These are phyloP conservation scores for Sebastes trivittatus DNA, from an alignment of 2,797 vertebrate species.

Conservation along the genomic window DNA sequence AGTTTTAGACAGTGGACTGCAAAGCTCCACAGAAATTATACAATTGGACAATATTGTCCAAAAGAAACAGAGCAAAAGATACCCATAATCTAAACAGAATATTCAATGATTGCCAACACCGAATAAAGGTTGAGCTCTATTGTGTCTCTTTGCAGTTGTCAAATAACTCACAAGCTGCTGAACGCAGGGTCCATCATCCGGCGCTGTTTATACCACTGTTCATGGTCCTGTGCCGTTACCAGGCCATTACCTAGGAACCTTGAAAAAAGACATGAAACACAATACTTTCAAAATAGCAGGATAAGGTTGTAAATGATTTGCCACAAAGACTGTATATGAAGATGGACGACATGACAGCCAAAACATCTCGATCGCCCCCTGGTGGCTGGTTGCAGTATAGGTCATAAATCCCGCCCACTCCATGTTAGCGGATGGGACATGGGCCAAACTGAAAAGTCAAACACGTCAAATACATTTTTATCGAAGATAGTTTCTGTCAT, in stretches of 20 bases:
- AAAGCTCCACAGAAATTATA: neutral
- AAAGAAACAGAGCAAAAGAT: neutral
- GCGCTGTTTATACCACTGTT: conserved; percentile 90
- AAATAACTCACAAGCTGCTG: conserved; percentile 85
- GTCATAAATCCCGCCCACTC: too few species aligned
- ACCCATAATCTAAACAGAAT: neutral
- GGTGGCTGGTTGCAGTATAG: too few species aligned
- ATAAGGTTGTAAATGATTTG: neutral
- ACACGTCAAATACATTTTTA: too few species aligned
- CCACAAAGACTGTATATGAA: neutral
- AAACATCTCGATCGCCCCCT: too few species aligned
- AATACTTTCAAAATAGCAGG: neutral
- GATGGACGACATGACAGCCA: too few species aligned
- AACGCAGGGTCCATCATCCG: conserved; percentile 92
- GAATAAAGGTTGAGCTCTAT: neutral
- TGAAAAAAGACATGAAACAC: neutral
- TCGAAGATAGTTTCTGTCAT: too few species aligned
- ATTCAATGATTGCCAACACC: neutral
- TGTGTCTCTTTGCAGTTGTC: neutral
- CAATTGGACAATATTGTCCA: neutral
- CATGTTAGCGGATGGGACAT: too few species aligned
- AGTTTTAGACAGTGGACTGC: neutral
- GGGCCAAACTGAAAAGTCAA: too few species aligned
- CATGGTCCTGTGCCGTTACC: conserved; percentile 82
- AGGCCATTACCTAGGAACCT: conserved; percentile 90